Evolutionary conservation across 2,113 vertebrate genomes (phyloP).

Genomic region (Isichthys henryi): DNA sequence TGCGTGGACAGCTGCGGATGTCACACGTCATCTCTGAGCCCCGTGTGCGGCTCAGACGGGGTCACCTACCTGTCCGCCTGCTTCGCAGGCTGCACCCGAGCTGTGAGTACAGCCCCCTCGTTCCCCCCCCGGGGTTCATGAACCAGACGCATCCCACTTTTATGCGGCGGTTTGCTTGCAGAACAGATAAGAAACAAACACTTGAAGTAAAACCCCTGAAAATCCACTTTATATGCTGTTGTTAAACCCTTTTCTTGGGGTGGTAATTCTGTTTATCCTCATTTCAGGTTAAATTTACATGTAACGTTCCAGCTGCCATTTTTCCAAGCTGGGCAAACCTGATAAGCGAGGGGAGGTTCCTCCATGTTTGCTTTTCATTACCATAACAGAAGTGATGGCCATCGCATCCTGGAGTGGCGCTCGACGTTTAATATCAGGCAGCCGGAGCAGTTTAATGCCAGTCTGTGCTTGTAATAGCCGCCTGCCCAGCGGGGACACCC

Average conservation of each 20-base stretch:
- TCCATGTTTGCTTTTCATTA: neutral
- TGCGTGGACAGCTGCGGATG: conserved; percentile 92
- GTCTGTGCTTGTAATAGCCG: conserved; percentile 6
- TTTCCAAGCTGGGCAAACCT: neutral
- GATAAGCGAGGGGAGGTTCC: neutral
- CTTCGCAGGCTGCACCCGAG: conserved; percentile 84
- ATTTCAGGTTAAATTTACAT: neutral
- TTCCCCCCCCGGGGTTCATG: conserved; percentile 41
- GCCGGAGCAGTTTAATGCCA: conserved; percentile 19
- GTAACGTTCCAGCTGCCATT: neutral
- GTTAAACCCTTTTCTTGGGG: neutral
- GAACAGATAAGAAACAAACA: neutral
- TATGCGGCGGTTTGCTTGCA: neutral
- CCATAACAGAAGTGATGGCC: neutral
- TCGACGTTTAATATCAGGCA: neutral
- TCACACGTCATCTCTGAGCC: conserved; percentile 87
- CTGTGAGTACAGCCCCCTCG: conserved; percentile 38
- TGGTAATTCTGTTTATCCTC: neutral
- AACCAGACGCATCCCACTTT: neutral
- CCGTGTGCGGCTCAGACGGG: conserved; percentile 86
- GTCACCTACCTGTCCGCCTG: conserved; percentile 94
- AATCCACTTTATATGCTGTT: neutral
- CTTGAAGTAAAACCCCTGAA: neutral
- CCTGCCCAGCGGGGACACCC: neutral
- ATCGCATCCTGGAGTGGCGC: neutral